These are phyloP conservation scores for Triops cancriformis DNA, from an alignment of 1,140 invertebrate species.

Conservation along the genomic window DNA sequence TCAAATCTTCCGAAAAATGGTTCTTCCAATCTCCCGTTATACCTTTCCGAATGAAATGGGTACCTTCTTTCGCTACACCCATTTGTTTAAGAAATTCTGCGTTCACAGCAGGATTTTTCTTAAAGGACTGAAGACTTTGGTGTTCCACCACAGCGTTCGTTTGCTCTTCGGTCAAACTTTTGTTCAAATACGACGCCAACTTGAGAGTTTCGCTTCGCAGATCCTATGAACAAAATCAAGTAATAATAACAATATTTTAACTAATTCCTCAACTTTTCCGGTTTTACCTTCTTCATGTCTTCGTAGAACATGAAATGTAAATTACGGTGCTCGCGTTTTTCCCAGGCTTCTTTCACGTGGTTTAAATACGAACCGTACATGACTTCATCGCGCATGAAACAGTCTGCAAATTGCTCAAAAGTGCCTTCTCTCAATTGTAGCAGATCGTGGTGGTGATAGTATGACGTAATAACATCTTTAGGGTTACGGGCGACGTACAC, in stretches of 20 bases:
- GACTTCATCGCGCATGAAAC: conserved; percentile 57
- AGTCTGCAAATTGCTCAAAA: conserved; percentile 65
- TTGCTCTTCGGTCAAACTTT: conserved; percentile 22
- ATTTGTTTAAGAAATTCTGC: not conserved
- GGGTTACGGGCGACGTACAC: conserved; percentile 73
- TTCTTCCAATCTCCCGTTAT: conserved; percentile 32
- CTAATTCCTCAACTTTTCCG: no score
- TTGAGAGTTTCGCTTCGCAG: conserved; percentile 16
- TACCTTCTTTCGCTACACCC: not conserved
- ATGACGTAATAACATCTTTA: conserved; percentile 75
- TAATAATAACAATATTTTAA: not conserved
- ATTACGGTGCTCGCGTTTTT: conserved; percentile 30
- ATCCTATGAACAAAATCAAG: conserved; percentile 15
- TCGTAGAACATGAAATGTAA: conserved; percentile 33
- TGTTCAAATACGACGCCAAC: conserved; percentile 22
- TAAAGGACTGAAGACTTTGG: conserved; percentile 15
- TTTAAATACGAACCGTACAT: conserved; percentile 28
- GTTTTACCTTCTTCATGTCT: conserved; percentile 29
- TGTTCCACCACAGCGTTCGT: not conserved
- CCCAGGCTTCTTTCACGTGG: conserved; percentile 28
- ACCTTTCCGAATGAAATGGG: conserved; percentile 28
- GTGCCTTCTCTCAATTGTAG: conserved; percentile 62
- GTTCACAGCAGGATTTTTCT: conserved; percentile 24
- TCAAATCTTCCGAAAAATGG: conserved; percentile 32
- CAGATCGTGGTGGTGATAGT: conserved; percentile 64